These are phyloP conservation scores for Drosophila saltans DNA, from an alignment of 1,140 invertebrate genomes.

Conservation along the genomic window DNA sequence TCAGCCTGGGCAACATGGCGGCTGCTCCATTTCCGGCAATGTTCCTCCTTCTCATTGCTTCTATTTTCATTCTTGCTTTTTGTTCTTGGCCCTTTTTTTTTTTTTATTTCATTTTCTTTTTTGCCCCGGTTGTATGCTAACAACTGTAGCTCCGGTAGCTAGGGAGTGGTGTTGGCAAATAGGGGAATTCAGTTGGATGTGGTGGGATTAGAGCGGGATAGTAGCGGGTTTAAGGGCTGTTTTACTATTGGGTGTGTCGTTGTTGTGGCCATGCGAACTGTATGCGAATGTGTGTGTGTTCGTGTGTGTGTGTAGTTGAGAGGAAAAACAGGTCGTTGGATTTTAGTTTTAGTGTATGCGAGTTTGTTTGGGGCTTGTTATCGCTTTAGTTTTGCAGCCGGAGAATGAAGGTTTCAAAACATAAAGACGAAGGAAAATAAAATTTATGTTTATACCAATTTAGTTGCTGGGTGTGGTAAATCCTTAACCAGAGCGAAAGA, in stretches of 20 bases:
- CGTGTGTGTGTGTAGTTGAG: constrained; percentile 23
- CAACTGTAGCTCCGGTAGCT: constrained; percentile 48
- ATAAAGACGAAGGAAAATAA: constrained; percentile 18
- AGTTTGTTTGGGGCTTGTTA: constrained; percentile 10
- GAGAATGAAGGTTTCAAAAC: constrained; percentile 16
- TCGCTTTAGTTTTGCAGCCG: background rate
- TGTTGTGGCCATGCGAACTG: constrained; percentile 45
- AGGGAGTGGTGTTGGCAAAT: constrained; percentile 44
- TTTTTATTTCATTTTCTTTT: constrained; percentile 33
- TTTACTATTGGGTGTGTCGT: constrained; percentile 51
- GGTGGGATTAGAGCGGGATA: background rate
- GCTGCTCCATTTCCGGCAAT: constrained; percentile 70
- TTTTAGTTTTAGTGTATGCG: constrained; percentile 27
- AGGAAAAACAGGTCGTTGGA: constrained; percentile 66
- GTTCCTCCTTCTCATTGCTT: constrained; percentile 30
- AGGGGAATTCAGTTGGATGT: constrained; percentile 11
- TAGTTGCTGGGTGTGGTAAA: constrained; percentile 4
- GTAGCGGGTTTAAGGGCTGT: constrained; percentile 22
- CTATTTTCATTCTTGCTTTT: constrained; percentile 33
- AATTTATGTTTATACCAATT: constrained; percentile 11
- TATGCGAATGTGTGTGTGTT: too few species aligned
- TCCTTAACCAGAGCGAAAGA: background rate
- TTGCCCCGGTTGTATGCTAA: constrained; percentile 48
- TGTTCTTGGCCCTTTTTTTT: constrained; percentile 32
- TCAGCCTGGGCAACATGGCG: constrained; percentile 70